Evolutionary conservation across 2,888 invertebrate species (phyloP).

Genomic region (Colletes collaris): DNA sequence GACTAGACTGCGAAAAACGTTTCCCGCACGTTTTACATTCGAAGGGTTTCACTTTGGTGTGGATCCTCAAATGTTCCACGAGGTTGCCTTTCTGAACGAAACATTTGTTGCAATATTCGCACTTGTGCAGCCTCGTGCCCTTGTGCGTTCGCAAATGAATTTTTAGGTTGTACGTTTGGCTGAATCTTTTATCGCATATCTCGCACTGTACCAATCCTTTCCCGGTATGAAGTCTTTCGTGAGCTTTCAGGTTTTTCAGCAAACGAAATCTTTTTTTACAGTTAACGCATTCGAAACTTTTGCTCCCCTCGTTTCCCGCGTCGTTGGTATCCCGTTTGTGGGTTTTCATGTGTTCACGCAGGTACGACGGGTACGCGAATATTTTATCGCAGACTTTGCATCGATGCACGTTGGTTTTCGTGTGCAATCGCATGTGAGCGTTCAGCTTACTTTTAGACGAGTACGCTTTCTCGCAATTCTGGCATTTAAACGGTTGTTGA

Average conservation of each 20-base stretch:
- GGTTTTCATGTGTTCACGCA: conserved; percentile 79
- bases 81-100: conserved; percentile 79
- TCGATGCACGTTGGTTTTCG: conserved; percentile 77
- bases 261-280: conserved; percentile 77
- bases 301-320: conserved; percentile 18
- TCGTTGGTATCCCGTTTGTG: conserved; percentile 68
- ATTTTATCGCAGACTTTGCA: conserved; percentile 81
- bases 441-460: conserved; percentile 80
- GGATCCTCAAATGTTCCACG: conserved; percentile 79
- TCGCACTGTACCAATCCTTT: conserved; percentile 78
- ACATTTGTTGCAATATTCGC: conserved; percentile 78
- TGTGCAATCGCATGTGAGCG: conserved; percentile 79
- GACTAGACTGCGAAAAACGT: conserved; percentile 80
- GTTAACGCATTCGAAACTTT: conserved; percentile 74
- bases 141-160: conserved; percentile 79
- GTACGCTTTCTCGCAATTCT: conserved; percentile 77
- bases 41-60: conserved; percentile 80
- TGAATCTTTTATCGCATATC: conserved; percentile 81
- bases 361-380: conserved; percentile 81
- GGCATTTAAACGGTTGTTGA: conserved; percentile 77
- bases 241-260: conserved; percentile 76
- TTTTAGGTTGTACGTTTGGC: conserved; percentile 79
- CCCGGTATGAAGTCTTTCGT: conserved; percentile 77
- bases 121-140: conserved; percentile 75
- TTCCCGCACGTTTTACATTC: conserved; percentile 78